Conservation (phyloP, 1,140 invertebrate genomes). For the Asbolus verrucosus region DNA sequence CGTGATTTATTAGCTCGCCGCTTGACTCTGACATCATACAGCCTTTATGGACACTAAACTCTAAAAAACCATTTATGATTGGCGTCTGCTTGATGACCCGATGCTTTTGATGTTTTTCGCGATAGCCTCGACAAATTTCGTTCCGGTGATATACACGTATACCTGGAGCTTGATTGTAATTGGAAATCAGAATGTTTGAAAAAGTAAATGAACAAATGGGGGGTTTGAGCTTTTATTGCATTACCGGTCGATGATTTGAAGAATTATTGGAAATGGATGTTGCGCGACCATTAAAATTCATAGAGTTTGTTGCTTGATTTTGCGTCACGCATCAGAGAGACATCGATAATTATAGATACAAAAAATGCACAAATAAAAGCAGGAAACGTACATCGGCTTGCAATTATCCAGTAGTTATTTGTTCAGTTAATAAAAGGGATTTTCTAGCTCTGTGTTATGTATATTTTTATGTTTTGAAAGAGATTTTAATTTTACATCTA, state of each 20-base stretch:
- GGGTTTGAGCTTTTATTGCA: conserved; percentile 25
- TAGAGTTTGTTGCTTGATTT: conserved; percentile 4
- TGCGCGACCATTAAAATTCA: conserved; percentile 22
- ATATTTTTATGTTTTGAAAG: too few species aligned
- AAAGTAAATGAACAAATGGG: conserved; percentile 31
- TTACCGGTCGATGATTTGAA: conserved; percentile 21
- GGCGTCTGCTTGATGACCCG: conserved; percentile 47
- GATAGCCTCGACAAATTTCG: conserved; percentile 27
- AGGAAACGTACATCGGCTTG: too few species aligned
- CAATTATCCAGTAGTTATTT: too few species aligned
- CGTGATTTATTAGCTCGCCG: conserved; percentile 49
- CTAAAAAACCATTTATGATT: conserved; percentile 51
- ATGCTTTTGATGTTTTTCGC: conserved; percentile 28
- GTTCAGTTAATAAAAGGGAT: too few species aligned
- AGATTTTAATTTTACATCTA: too few species aligned
- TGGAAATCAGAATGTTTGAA: conserved; percentile 25
- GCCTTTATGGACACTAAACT: conserved; percentile 51
- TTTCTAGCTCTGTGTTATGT: too few species aligned
- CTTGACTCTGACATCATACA: conserved; percentile 52
- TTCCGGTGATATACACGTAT: conserved; percentile 23
- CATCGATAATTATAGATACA: too few species aligned
- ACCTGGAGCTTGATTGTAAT: conserved; percentile 30
- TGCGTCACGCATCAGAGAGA: too few species aligned
- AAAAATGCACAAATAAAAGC: too few species aligned
- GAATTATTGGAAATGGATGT: conserved; percentile 33